These are phyloP conservation scores for Gadopsis bispinosus DNA, from an alignment of 2,797 vertebrate genomes.

Conservation along the genomic window DNA sequence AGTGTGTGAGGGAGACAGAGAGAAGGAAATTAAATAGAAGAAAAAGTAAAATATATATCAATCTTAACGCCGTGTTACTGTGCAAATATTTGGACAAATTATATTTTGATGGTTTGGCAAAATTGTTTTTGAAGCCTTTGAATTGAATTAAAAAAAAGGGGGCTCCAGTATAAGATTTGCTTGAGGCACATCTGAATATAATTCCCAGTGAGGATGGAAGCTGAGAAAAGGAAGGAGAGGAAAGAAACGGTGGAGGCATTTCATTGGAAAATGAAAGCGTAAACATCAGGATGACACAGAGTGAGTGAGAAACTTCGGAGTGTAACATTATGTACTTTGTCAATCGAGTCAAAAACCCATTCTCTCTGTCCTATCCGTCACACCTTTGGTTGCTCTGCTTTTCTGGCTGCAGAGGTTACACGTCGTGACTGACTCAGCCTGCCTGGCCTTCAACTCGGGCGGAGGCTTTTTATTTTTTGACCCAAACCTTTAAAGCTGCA, in stretches of 20 bases:
- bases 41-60: not conserved
- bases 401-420: not conserved
- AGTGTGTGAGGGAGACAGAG: not conserved
- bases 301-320: not conserved
- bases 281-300: not conserved
- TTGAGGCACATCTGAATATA: not conserved
- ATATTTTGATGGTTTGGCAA: no score
- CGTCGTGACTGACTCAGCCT: constrained; percentile 9
- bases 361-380: not conserved
- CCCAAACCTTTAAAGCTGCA: no score
- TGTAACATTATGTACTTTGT: not conserved
- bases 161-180: not conserved
- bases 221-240: not conserved
- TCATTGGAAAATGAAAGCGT: not conserved
- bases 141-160: no score
- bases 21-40: not conserved
- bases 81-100: no score
- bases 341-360: not conserved
- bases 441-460: not conserved
- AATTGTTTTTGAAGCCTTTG: no score
- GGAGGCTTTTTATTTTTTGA: not conserved
- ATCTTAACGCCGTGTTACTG: no score
- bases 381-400: not conserved
- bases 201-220: not conserved
- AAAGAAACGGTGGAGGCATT: not conserved